Evolutionary conservation across 2,113 vertebrate genomes (phyloP).

Genomic region (Shinisaurus crocodilurus): DNA sequence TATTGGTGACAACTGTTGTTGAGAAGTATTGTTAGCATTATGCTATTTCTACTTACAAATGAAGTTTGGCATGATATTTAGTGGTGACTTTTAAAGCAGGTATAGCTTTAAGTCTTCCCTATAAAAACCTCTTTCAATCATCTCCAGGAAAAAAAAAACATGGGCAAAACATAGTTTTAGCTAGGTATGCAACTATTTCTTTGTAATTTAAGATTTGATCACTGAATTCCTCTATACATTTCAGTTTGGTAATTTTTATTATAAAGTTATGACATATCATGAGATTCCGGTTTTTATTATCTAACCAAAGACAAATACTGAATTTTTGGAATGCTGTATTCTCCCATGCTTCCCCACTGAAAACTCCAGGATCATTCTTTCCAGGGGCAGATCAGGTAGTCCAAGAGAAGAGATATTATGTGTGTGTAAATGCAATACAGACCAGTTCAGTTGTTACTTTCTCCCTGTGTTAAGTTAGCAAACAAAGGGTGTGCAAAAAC

Average conservation of each 20-base stretch:
- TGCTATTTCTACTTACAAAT: slow-evolving; percentile 29
- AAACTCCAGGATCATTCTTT: neutral
- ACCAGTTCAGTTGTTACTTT: neutral
- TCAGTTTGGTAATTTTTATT: neutral
- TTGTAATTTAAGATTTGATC: neutral
- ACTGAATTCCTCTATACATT: neutral
- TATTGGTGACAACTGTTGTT: slow-evolving; percentile 81
- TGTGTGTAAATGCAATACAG: neutral
- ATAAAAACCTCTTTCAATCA: neutral
- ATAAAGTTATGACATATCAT: neutral
- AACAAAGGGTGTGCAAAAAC: neutral
- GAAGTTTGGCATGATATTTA: neutral
- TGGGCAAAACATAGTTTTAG: neutral
- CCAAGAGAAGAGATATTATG: neutral
- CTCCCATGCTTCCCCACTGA: neutral
- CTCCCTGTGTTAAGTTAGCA: neutral
- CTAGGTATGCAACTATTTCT: neutral
- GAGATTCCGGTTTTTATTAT: neutral
- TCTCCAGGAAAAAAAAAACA: neutral
- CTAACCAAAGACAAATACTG: neutral
- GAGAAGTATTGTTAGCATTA: slow-evolving; percentile 57
- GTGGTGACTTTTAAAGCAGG: neutral
- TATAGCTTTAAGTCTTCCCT: no score
- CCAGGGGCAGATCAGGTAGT: neutral
- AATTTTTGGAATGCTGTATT: neutral